Base-by-base conservation (phyloP, 2,113 vertebrate species). In the Phrynosoma blainvillii region DNA sequence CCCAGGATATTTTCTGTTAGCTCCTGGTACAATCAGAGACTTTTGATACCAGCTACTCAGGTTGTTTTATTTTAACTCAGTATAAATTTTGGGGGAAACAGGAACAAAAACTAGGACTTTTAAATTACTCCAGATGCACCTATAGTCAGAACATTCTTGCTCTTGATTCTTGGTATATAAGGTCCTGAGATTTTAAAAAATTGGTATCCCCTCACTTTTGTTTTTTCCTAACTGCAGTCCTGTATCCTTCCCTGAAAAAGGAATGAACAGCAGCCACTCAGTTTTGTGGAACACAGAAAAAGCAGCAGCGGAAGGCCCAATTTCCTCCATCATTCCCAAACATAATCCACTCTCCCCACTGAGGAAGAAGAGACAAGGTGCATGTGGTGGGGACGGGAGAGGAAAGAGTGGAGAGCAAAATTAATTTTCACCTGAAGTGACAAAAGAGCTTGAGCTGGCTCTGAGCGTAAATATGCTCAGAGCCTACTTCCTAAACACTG, bases 361-460 rank as follows among this genome's bases (percentile, higher is more conserved):
- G 40, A 68, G 42, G 56, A 83, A 23, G 71, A 68, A 66, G 65
- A 13, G n/a, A 88, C 12, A 65, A 78, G n/a, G 14, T 74, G 30
- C 11, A 10, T 47, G 25, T 36, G 23, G 14, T 16, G 25, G 30
- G 80, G 68, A 65, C 8, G 40, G 42, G 32, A 62, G 42, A 18
- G 20, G 20, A n/a, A 65, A 20, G 12, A 32, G 62, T 23, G 59
- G 59, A 81, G 36, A 66, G 30, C 30, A n/a, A 36, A 32, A 32
- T 36, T 32, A 66, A 76, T 82, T 88, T 88, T 88, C 71, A 68
- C 40, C 73, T 68, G 65, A 32, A 75, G 79, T 87, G 71, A 82
- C 40, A 75, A 87, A 65, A 83, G 16, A 77, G 40, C 54, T 68
- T 18, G 8, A 54, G n/a, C 80, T 79, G 65, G 62, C 65, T 36